A percentile compares a stretch with the other conserved stretches of the same genome.
These are phyloP conservation scores for Sylvia atricapilla DNA, from an alignment of 2,113 vertebrate species.

Conservation along the genomic window DNA sequence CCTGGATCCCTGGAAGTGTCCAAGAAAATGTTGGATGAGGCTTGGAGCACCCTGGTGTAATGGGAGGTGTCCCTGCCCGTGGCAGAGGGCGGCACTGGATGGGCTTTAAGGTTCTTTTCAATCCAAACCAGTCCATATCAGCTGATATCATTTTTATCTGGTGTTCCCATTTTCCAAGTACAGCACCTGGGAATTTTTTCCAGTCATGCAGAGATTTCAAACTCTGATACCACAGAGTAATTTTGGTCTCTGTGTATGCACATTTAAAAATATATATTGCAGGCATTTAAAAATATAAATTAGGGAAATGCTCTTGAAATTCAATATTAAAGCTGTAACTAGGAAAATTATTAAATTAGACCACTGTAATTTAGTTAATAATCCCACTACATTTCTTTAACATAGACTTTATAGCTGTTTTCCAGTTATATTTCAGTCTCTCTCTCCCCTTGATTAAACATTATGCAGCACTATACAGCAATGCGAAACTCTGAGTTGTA, in stretches of 20 bases:
- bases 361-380: constrained; percentile 35
- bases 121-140: no score
- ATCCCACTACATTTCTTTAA: constrained; percentile 14
- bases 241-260: neutral
- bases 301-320: neutral
- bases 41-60: no score
- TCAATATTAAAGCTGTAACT: neutral
- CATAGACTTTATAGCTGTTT: constrained; percentile 1
- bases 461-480: constrained; percentile 24
- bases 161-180: neutral
- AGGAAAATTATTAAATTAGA: constrained; percentile 49
- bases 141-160: neutral
- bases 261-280: neutral
- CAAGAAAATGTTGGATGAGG: no score
- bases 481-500: constrained; percentile 5
- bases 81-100: no score
- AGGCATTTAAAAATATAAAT: neutral
- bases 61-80: no score
- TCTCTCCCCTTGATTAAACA: constrained; percentile 53
- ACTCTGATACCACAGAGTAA: neutral
- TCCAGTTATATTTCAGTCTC: constrained; percentile 13
- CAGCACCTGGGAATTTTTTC: neutral
- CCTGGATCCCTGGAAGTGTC: no score
- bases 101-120: no score
- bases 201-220: neutral